Conservation (phyloP, 2,797 vertebrate species). For the Hirundo rustica region DNA sequence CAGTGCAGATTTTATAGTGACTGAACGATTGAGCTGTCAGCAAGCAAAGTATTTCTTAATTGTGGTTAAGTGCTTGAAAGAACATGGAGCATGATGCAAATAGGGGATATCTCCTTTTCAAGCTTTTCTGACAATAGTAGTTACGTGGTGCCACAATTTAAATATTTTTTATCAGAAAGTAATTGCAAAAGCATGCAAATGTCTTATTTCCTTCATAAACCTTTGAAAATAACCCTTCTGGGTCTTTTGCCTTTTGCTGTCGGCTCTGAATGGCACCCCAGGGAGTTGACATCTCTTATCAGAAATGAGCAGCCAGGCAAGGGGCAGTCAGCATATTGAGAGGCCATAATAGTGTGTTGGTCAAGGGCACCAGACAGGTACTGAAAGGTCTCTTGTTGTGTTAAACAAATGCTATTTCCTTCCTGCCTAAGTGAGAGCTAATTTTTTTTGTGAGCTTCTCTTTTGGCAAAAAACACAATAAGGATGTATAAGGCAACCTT, state of each 20-base stretch:
- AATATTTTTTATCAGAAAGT: conserved; percentile 55
- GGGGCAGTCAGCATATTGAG: conserved; percentile 77
- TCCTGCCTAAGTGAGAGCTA: conserved; percentile 70
- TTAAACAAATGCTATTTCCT: conserved; percentile 80
- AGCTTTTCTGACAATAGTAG: conserved; percentile 35
- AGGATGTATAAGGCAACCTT: conserved; percentile 70
- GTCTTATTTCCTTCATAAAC: conserved; percentile 70
- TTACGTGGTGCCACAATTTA: not conserved
- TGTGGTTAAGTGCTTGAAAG: conserved; percentile 30
- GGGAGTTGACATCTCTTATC: conserved; percentile 80
- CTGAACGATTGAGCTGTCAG: conserved; percentile 60
- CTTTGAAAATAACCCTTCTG: conserved; percentile 73
- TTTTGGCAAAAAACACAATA: conserved; percentile 73
- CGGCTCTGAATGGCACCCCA: conserved; percentile 64
- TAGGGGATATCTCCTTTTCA: conserved; percentile 1
- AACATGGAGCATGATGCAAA: not conserved
- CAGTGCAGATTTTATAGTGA: conserved; percentile 18
- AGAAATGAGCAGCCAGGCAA: conserved; percentile 72
- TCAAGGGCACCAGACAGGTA: conserved; percentile 79
- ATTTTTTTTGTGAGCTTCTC: conserved; percentile 71
- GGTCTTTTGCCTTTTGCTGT: conserved; percentile 65
- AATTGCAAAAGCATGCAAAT: conserved; percentile 69
- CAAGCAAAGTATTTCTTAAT: conserved; percentile 37
- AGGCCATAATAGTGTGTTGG: conserved; percentile 67
- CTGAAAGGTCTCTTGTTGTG: conserved; percentile 76